phyloP scores from a whole-genome alignment of 2,888 invertebrate genomes.

The Cabera pusaria region DNA sequence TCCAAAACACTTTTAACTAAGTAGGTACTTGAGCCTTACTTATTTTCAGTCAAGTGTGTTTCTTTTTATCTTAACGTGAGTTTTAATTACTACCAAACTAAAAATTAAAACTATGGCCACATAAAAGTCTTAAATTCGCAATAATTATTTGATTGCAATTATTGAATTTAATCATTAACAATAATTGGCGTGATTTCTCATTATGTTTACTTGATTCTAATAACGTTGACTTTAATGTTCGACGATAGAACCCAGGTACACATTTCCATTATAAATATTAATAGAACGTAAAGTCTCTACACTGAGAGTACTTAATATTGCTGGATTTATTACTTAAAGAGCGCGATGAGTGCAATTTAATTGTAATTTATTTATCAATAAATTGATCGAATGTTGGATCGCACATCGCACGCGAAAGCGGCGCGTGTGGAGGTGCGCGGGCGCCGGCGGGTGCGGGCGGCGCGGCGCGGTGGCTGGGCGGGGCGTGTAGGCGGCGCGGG shows the following conservation, averaged over 20 bases:
- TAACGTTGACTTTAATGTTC: not conserved
- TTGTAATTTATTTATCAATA: slow-evolving; percentile 33
- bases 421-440: slow-evolving; percentile 36
- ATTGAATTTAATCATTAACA: no score
- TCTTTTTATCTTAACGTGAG: no score
- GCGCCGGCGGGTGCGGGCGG: slow-evolving; percentile 27
- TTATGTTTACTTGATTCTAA: no score
- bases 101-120: no score
- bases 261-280: not conserved
- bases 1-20: no score
- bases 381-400: slow-evolving; percentile 7
- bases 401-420: slow-evolving; percentile 12
- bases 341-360: slow-evolving; percentile 24
- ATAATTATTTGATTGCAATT: no score
- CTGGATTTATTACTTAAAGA: slow-evolving; percentile 9
- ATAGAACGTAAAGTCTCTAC: not conserved
- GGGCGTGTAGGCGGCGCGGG: slow-evolving; percentile 45
- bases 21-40: no score
- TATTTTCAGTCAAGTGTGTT: no score
- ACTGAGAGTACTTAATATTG: slow-evolving; percentile 4
- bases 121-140: no score
- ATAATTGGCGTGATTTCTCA: no score
- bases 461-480: slow-evolving; percentile 36
- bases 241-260: no score
- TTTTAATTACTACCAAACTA: no score